Conservation (phyloP, 2,113 vertebrate species). For the Xerus inauris region DNA sequence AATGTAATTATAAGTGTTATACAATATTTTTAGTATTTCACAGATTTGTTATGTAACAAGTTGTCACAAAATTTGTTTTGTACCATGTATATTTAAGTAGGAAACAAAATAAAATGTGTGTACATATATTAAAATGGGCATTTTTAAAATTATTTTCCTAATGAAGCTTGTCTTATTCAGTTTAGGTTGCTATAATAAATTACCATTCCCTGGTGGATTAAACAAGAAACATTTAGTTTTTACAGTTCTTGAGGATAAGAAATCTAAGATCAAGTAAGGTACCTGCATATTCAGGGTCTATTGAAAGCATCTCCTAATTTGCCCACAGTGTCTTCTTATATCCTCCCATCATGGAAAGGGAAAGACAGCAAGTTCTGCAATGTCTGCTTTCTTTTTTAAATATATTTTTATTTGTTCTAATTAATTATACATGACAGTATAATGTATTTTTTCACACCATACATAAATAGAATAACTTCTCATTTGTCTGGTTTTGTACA, state of each 20-base stretch:
- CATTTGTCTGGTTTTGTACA: too few relatives aligned
- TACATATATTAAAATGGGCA: neutral
- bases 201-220: neutral
- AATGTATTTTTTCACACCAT: too few relatives aligned
- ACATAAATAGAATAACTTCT: too few relatives aligned
- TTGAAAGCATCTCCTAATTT: neutral
- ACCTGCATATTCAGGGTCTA: neutral
- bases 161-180: neutral
- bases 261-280: neutral
- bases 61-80: slow-evolving; percentile 32
- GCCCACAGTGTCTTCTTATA: neutral
- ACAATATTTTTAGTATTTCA: neutral
- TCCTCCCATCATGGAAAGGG: neutral
- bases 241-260: neutral
- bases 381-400: neutral
- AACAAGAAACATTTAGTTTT: neutral
- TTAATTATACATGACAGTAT: too few relatives aligned
- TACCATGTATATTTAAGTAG: neutral
- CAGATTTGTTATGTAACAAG: slow-evolving; percentile 12
- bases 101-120: slow-evolving; percentile 20
- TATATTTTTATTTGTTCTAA: too few relatives aligned
- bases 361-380: rapidly evolving
- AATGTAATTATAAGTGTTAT: neutral
- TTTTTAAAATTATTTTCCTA: neutral
- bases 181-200: neutral